These are phyloP conservation scores for Arge pagana DNA, from an alignment of 2,888 invertebrate species.

Conservation along the genomic window DNA sequence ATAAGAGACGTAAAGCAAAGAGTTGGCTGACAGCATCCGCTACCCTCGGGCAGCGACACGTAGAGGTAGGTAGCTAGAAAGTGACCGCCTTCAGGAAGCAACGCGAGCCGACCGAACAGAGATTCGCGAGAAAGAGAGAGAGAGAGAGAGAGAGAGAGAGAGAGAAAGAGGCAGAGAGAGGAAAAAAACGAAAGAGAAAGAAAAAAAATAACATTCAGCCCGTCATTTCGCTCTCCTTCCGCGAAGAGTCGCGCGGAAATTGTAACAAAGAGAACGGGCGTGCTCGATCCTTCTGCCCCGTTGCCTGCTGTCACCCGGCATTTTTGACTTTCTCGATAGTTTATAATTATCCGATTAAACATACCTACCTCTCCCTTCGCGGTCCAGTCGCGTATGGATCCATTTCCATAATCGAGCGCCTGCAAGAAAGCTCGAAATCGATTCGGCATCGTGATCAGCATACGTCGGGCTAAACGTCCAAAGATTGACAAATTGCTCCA, in stretches of 20 bases:
- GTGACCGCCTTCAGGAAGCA: constrained; percentile 24
- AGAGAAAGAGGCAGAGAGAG: neutral
- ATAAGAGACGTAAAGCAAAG: too few relatives aligned
- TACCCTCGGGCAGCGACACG: constrained; percentile 1
- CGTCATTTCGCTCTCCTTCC: constrained; percentile 1
- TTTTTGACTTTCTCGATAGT: neutral
- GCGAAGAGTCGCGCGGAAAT: constrained; percentile 10
- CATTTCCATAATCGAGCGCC: too few relatives aligned
- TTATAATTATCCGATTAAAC: too few relatives aligned
- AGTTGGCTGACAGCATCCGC: too few relatives aligned
- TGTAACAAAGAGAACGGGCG: constrained; percentile 19
- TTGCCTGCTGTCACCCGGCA: neutral
- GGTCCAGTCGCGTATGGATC: too few relatives aligned
- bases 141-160: neutral
- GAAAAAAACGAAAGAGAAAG: constrained; percentile 3
- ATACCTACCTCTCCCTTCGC: too few relatives aligned
- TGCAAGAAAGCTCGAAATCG: too few relatives aligned
- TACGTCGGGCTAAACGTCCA: too few relatives aligned
- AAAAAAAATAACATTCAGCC: constrained; percentile 10
- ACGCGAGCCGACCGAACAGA: neutral
- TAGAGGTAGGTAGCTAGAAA: constrained; percentile 22
- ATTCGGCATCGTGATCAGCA: too few relatives aligned
- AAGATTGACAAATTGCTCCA: too few relatives aligned
- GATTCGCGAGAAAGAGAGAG: constrained; percentile 1
- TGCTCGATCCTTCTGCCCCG: constrained; percentile 1